Base-by-base conservation (phyloP, 1,140 invertebrate genomes). In the Drosophila lacteicornis region DNA sequence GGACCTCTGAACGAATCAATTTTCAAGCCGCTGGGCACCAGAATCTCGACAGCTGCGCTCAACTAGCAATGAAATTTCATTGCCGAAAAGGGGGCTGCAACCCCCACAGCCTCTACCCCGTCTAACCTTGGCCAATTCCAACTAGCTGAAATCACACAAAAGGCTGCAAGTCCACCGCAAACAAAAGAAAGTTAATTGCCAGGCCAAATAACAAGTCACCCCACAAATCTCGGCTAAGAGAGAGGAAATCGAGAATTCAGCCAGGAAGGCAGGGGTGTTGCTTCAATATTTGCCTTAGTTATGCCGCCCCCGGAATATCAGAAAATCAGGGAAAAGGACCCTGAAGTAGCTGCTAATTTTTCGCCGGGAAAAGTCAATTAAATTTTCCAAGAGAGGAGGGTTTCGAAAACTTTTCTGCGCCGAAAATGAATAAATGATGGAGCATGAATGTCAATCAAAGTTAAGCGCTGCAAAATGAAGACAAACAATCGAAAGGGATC, bases 391-490 rank as follows among this genome's bases (percentile, higher is more conserved):
- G 33, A 33, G 50, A 17, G 33, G 11, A 38, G 30, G 38, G 27
- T n/a, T 65, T 43, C 38, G 17, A 51, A 58, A 79, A 79, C 75
- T 79, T 79, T 79, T 63, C 66, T 65, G 76, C 80, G 76, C 73
- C 73, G 38, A 81, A 73, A 88, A 90, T 88, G 85, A 90, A 88
- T 90, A 90, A 88, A 88, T 90, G 85, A 88, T 88, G 81, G 75
- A 65, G 78, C 85, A 90, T 88, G 85, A 88, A 88, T 88, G 85
- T 88, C 85, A 88, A 88, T 88, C 85, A 88, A 80, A 74, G 78
- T 84, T 88, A 79, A 85, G 80, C 84, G 59, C 68, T 75, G 68
- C 67, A 74, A 73, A 80, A 80, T 79, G 77, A 74, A 80, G 77
- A 79, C 77, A 79, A 80, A 80, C 77, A 79, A 73, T 80, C 68